Conservation (phyloP, 2,797 vertebrate genomes). For the Danio kyathit region DNA sequence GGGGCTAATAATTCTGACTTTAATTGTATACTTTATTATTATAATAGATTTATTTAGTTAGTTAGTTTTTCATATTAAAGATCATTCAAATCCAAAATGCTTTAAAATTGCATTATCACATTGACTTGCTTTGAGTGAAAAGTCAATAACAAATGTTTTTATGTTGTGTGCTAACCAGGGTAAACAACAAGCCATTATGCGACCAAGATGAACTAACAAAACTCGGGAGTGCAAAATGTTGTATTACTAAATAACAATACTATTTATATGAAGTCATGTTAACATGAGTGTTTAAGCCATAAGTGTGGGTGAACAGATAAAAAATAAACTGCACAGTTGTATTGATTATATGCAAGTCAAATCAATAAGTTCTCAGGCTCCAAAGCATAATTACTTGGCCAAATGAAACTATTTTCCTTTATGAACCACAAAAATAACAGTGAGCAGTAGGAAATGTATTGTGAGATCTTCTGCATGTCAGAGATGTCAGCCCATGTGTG, state of each 20-base stretch:
- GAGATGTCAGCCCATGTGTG: background rate
- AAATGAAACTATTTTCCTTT: background rate
- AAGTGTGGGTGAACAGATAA: background rate
- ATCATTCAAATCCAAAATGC: no score
- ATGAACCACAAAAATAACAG: constrained; percentile 2
- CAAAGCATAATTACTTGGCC: constrained; percentile 5
- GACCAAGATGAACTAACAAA: no score
- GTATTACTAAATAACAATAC: background rate
- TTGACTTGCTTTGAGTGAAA: no score
- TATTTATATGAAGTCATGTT: background rate
- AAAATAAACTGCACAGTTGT: background rate
- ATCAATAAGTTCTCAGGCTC: constrained; percentile 24
- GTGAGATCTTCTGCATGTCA: background rate
- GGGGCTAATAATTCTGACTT: no score
- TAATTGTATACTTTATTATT: no score
- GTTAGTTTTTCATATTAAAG: no score
- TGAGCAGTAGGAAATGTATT: background rate
- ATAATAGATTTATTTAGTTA: no score
- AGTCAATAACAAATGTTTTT: no score
- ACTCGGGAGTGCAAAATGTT: background rate
- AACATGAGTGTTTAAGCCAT: background rate
- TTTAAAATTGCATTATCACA: no score
- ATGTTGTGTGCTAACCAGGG: background rate
- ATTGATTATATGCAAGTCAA: constrained; percentile 3
- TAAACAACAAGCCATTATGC: background rate